Base-by-base conservation (phyloP, 2,113 vertebrate genomes). In the Brienomyrus longianalis region DNA sequence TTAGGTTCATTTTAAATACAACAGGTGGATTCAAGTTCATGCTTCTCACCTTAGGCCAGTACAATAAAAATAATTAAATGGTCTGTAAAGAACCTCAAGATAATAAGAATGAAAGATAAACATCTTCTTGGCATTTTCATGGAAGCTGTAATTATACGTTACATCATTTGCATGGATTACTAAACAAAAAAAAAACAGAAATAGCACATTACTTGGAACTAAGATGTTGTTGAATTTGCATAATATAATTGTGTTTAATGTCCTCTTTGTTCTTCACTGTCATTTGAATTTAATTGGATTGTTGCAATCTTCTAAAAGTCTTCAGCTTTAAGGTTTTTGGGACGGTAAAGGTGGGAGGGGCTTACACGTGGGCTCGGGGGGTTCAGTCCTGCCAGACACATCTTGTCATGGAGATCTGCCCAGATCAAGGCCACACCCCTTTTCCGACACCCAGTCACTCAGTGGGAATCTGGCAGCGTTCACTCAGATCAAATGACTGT, bases 221-320 rank as follows among this genome's bases (percentile, higher is more conserved):
- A 88, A 62, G 54, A 88, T 88, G 52, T 74, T 88, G 35, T 70
- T 88, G 15, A 17, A 88, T 88, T 88, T 88, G 87, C 87, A 66
- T 88, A 59, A 88, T 70, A 88, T 88, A 70, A 74, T 88, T 88
- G 87, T 88, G 43, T 88, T 88, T 88, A 88, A 88, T 88, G 59
- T 87, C 86, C 35, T 45, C 43, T 88, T 45, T 88, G 87, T 45
- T 74, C 21, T 74, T 50, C 23, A 31, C 87, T 43, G 62, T 45
- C 62, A 3, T 62, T 70, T 50, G 87, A 31, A 74, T 50, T 48
- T 70, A 88, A 74, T 70, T 45, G 87, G 54, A 23, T 88, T 39
- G 35, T 43, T 35, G 11, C 54, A 51, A 54, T 86, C 85, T 86
- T n/a, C 48, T 35, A 52, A 88, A 88, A n/a, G 52, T 62, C 52